Evolutionary conservation across 2,888 invertebrate genomes (phyloP).

Genomic region (Trissoscelio sp.): DNA sequence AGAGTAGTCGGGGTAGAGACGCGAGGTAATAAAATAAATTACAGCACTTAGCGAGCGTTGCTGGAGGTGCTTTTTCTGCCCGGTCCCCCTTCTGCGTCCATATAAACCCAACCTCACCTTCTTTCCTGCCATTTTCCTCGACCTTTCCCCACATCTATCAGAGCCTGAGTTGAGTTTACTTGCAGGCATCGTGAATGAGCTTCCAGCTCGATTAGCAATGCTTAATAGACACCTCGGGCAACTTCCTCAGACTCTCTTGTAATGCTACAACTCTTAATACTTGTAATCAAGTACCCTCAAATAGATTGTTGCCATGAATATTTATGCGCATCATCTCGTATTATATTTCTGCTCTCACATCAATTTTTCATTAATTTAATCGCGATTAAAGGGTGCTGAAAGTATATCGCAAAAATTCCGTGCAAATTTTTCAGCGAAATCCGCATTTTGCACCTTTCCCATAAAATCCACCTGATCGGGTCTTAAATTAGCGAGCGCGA

Average conservation of each 20-base stretch:
- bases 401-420: slow-evolving; percentile 14
- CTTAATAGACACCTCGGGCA: slow-evolving; percentile 73
- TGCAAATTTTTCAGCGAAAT: slow-evolving; percentile 12
- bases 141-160: slow-evolving; percentile 59
- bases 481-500: slow-evolving; percentile 23
- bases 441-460: slow-evolving; percentile 1
- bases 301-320: slow-evolving; percentile 65
- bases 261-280: slow-evolving; percentile 58
- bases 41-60: slow-evolving; percentile 74
- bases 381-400: slow-evolving; percentile 8
- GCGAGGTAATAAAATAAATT: slow-evolving; percentile 78
- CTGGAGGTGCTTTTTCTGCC: slow-evolving; percentile 59
- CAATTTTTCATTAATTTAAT: slow-evolving; percentile 11
- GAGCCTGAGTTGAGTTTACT: slow-evolving; percentile 49
- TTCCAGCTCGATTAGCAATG: slow-evolving; percentile 73
- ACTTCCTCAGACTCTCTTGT: slow-evolving; percentile 58
- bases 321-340: slow-evolving; percentile 30
- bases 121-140: slow-evolving; percentile 55
- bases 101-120: slow-evolving; percentile 58
- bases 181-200: slow-evolving; percentile 60
- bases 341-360: no score
- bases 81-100: slow-evolving; percentile 34
- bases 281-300: slow-evolving; percentile 63
- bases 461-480: slow-evolving; percentile 28
- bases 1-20: slow-evolving; percentile 50